These are phyloP conservation scores for Melinaea marsaeus DNA, from an alignment of 2,888 invertebrate species.

Conservation along the genomic window DNA sequence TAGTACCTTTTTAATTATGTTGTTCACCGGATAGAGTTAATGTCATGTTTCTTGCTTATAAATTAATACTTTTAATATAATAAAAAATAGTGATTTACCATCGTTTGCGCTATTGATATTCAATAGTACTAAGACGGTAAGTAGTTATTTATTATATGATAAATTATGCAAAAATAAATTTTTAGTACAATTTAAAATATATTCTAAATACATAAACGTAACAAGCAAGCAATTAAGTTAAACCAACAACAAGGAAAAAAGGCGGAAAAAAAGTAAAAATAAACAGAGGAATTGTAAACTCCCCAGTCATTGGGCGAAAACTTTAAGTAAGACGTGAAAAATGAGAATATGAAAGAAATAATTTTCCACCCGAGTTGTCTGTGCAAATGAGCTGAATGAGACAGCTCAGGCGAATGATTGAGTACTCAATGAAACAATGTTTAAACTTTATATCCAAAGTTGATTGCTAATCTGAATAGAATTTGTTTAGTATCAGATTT, in stretches of 20 bases:
- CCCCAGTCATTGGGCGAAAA: slow-evolving; percentile 55
- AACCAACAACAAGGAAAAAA: slow-evolving; percentile 36
- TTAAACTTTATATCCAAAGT: slow-evolving; percentile 42
- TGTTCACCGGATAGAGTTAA: too few species aligned
- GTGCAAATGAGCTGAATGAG: slow-evolving; percentile 78
- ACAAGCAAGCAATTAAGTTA: slow-evolving; percentile 32
- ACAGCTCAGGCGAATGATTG: slow-evolving; percentile 74
- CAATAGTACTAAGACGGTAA: too few species aligned
- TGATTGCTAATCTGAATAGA: slow-evolving; percentile 33
- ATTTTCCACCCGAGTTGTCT: slow-evolving; percentile 76
- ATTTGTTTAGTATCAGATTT: slow-evolving; percentile 13
- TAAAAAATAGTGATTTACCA: too few species aligned
- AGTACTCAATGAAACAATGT: slow-evolving; percentile 70
- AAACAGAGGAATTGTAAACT: slow-evolving; percentile 58
- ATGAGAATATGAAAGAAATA: slow-evolving; percentile 77
- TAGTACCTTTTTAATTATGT: too few species aligned
- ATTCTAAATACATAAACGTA: slow-evolving; percentile 17
- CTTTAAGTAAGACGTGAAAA: slow-evolving; percentile 76
- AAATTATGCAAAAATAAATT: too few species aligned
- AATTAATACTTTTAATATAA: too few species aligned
- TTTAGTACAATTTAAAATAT: not conserved
- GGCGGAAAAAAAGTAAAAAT: slow-evolving; percentile 49
- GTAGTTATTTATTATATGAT: too few species aligned
- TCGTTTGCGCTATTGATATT: too few species aligned
- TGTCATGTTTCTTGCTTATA: too few species aligned